phyloP scores from a whole-genome alignment of 2,888 invertebrate genomes.

The Synergus umbraculus region DNA sequence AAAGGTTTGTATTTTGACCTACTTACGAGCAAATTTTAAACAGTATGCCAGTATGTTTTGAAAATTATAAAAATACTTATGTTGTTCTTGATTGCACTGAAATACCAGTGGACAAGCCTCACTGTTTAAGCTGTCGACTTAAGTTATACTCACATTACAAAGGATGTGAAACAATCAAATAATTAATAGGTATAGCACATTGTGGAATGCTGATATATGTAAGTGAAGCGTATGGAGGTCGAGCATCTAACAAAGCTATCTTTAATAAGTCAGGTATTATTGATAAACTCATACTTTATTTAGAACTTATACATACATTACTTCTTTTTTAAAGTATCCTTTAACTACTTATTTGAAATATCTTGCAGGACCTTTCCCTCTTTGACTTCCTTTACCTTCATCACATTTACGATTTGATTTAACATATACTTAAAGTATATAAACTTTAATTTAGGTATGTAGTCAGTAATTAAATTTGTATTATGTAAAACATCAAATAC shows the following conservation, averaged over 20 bases:
- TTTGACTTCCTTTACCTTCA: neutral
- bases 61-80: slow-evolving; percentile 39
- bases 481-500: too few relatives aligned
- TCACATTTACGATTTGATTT: neutral
- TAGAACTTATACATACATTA: neutral
- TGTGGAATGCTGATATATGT: slow-evolving; percentile 37
- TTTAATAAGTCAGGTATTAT: slow-evolving; percentile 23
- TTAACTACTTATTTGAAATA: neutral
- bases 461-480: too few relatives aligned
- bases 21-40: slow-evolving; percentile 36
- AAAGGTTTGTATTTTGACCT: slow-evolving; percentile 16
- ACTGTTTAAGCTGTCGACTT: slow-evolving; percentile 44
- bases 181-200: slow-evolving; percentile 40
- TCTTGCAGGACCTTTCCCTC: too few relatives aligned
- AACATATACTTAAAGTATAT: slow-evolving; percentile 33
- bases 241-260: slow-evolving; percentile 45
- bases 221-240: slow-evolving; percentile 43
- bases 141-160: slow-evolving; percentile 49
- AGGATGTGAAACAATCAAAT: slow-evolving; percentile 44
- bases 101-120: slow-evolving; percentile 44
- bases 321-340: too few relatives aligned
- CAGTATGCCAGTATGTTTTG: slow-evolving; percentile 45
- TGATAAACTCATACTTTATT: slow-evolving; percentile 37
- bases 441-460: too few relatives aligned
- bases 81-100: slow-evolving; percentile 49